Evolutionary conservation across 2,888 invertebrate genomes (phyloP).

Genomic region (Arctia plantaginis): DNA sequence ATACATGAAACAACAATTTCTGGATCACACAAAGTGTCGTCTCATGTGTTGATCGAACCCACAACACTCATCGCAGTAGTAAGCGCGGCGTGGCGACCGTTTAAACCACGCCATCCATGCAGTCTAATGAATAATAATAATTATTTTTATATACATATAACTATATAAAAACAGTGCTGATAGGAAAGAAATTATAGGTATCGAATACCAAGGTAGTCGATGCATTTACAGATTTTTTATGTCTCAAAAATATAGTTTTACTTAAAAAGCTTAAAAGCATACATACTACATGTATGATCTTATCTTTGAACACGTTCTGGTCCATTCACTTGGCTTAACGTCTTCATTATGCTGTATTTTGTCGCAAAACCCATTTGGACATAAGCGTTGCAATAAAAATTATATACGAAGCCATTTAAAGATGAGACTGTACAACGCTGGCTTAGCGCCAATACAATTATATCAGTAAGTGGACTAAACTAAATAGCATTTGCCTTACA

Average conservation of each 20-base stretch:
- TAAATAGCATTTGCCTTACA: conserved; percentile 17
- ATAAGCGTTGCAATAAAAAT: conserved; percentile 71
- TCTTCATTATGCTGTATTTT: conserved; percentile 37
- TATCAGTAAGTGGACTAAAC: conserved; percentile 59
- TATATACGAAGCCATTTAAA: conserved; percentile 77
- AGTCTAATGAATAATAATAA: too few species aligned
- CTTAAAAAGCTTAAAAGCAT: background rate
- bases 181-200: too few species aligned
- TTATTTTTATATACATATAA: too few species aligned
- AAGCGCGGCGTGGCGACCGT: too few species aligned
- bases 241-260: background rate
- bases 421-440: conserved; percentile 69
- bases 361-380: conserved; percentile 56
- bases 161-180: too few species aligned
- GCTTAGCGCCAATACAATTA: conserved; percentile 73
- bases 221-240: background rate
- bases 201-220: too few species aligned
- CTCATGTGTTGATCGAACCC: too few species aligned
- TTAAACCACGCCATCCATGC: too few species aligned
- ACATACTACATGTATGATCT: background rate
- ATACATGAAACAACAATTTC: too few species aligned
- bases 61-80: too few species aligned
- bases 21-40: too few species aligned
- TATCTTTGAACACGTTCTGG: background rate
- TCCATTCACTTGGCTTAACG: conserved; percentile 32